Evolutionary conservation across 2,888 invertebrate species (phyloP).

Genomic region (Rhingia rostrata): DNA sequence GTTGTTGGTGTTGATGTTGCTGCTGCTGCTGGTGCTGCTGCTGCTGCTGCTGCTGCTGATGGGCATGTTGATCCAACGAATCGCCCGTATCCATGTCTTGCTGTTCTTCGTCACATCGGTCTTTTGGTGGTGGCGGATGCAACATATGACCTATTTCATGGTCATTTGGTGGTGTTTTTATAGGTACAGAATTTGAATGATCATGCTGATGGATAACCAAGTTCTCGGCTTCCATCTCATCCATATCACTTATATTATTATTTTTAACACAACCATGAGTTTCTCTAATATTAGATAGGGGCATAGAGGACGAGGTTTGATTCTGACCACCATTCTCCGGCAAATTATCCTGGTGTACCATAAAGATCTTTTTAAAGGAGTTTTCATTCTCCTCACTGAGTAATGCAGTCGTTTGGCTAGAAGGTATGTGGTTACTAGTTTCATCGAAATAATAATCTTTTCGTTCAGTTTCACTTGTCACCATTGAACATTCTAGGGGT

Average conservation of each 20-base stretch:
- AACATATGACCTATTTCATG: constrained; percentile 41
- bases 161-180: constrained; percentile 6
- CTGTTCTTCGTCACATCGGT: constrained; percentile 10
- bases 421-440: constrained; percentile 31
- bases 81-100: constrained; percentile 29
- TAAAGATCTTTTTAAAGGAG: constrained; percentile 30
- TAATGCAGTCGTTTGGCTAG: constrained; percentile 46
- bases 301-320: constrained; percentile 35
- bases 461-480: constrained; percentile 6
- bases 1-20: constrained; percentile 11
- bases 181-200: constrained; percentile 36
- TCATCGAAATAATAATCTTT: constrained; percentile 30
- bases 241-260: constrained; percentile 57
- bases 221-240: constrained; percentile 62
- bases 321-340: constrained; percentile 36
- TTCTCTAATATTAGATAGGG: constrained; percentile 48
- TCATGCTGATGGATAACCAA: constrained; percentile 64
- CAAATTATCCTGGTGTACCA: constrained; percentile 15
- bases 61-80: constrained; percentile 10
- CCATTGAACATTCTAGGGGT: constrained; percentile 3
- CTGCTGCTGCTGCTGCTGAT: constrained; percentile 16
- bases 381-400: constrained; percentile 16
- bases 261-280: constrained; percentile 61
- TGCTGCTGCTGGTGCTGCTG: constrained; percentile 9
- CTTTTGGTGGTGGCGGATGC: constrained; percentile 13